Base-by-base conservation (phyloP, 2,113 vertebrate species). In the Cephalopterus ornatus region DNA sequence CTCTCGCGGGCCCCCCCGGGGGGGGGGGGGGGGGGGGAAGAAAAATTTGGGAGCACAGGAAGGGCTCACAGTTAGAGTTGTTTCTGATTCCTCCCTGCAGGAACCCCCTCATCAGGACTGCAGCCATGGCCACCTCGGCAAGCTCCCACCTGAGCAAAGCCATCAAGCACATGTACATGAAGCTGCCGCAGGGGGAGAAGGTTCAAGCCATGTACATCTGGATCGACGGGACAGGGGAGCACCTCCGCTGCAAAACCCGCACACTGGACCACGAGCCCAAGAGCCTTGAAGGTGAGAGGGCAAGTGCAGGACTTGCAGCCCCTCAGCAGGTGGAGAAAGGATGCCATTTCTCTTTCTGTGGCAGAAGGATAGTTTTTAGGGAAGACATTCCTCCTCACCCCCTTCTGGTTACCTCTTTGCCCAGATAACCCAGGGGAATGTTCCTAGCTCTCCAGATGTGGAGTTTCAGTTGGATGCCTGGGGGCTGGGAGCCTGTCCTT, bases 181-280 rank as follows among this genome's bases (percentile, higher is more conserved):
- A 98, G 20, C 98, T 99, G 95, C 98, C 99, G 2, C 99, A 99
- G 86, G 99, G 98, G 1, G 98, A 99, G 50, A 98, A 98, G 92
- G 98, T 99, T 14, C 99, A 99, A 66, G 99, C 98, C 70, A 99
- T 99, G 98, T 99, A 99, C 95, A 98, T 99, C 95, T 99, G 99
- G 99, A 98, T 99, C 2, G 99, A 99, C 26, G 99, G 99, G 23
- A 99, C 99, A 0, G 99, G 99, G 53, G 99, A 99, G 86, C 98
- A 98, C 9, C 97, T 99, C 18, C 98, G 99, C 55, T 99, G 99
- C 88, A 99, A 99, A 96, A 99, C 99, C 56, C 98, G 98, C 65
- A 99, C 99, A 10, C 95, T 99, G 96, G 99, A 99, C 95, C 97
- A 61, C 1, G 99, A 99, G 81, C 99, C 99, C 82, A 99, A 99